Conservation (phyloP, 2,888 invertebrate genomes). For the Netelia inedita region DNA sequence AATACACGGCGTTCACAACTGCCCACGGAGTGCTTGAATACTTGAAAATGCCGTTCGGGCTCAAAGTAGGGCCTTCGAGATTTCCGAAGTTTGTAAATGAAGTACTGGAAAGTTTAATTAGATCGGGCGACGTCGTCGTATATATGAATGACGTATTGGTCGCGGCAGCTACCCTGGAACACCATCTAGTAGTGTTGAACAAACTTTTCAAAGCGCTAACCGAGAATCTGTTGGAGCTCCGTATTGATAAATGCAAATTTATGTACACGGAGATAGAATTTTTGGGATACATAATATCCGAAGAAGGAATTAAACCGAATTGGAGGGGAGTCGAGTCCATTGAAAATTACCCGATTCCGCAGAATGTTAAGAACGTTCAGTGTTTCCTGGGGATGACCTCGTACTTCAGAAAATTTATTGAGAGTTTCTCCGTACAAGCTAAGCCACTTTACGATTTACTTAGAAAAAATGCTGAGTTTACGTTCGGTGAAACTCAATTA, state of each 20-base stretch:
- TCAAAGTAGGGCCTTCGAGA: slow-evolving; percentile 39
- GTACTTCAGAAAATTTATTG: slow-evolving; percentile 76
- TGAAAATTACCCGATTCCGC: slow-evolving; percentile 72
- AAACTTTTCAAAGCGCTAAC: slow-evolving; percentile 47
- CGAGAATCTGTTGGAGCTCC: slow-evolving; percentile 60
- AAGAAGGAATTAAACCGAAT: slow-evolving; percentile 68
- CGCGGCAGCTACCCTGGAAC: slow-evolving; percentile 51
- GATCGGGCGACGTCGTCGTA: slow-evolving; percentile 54
- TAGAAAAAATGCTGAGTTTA: slow-evolving; percentile 71
- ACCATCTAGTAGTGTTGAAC: slow-evolving; percentile 57
- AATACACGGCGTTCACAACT: slow-evolving; percentile 68
- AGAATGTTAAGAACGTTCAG: slow-evolving; percentile 68
- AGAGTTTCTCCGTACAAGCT: slow-evolving; percentile 70
- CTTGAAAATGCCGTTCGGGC: slow-evolving; percentile 62
- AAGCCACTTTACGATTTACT: slow-evolving; percentile 77
- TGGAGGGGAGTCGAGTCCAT: slow-evolving; percentile 68
- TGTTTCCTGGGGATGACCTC: slow-evolving; percentile 75
- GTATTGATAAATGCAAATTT: slow-evolving; percentile 70
- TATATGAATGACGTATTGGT: slow-evolving; percentile 63
- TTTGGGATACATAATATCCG: slow-evolving; percentile 71
- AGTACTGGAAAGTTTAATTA: slow-evolving; percentile 40
- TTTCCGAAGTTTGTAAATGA: slow-evolving; percentile 52
- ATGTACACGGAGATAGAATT: slow-evolving; percentile 68
- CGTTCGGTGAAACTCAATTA: slow-evolving; percentile 71
- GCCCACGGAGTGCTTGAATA: slow-evolving; percentile 66